Conservation (phyloP, 2,113 vertebrate species). For the Lucifuga dentata region DNA sequence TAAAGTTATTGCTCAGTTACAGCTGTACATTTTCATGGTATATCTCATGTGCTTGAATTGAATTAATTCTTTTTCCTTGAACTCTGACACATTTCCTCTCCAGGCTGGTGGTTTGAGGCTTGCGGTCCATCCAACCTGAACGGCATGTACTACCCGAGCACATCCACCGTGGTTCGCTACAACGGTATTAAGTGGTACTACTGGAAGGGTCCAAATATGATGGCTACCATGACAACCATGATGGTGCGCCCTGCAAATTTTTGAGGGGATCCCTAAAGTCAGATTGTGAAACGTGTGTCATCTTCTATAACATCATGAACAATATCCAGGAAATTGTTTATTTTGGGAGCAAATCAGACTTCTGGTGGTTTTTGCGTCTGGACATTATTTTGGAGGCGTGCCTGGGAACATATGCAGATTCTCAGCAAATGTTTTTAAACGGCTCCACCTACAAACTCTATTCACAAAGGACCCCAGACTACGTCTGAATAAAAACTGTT, state of each 20-base stretch:
- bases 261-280: conserved; percentile 49
- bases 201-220: conserved; percentile 86
- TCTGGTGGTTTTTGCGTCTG: conserved; percentile 15
- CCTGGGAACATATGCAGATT: conserved; percentile 9
- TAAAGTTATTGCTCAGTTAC: conserved; percentile 61
- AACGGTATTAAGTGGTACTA: conserved; percentile 91
- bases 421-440: conserved; percentile 15
- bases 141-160: conserved; percentile 83
- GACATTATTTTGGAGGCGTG: background rate
- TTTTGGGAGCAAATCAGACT: background rate
- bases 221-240: conserved; percentile 84
- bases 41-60: conserved; percentile 52
- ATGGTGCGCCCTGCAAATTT: conserved; percentile 87
- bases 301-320: conserved; percentile 16
- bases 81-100: conserved; percentile 14
- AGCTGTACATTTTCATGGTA: conserved; percentile 51
- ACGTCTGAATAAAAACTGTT: conserved; percentile 20
- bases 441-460: conserved; percentile 7
- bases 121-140: conserved; percentile 89
- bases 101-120: conserved; percentile 90
- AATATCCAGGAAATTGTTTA: conserved; percentile 13
- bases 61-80: conserved; percentile 45
- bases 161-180: conserved; percentile 80
- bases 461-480: conserved; percentile 7
- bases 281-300: background rate